Conservation (phyloP, 1,140 invertebrate species). For the Mya arenaria region DNA sequence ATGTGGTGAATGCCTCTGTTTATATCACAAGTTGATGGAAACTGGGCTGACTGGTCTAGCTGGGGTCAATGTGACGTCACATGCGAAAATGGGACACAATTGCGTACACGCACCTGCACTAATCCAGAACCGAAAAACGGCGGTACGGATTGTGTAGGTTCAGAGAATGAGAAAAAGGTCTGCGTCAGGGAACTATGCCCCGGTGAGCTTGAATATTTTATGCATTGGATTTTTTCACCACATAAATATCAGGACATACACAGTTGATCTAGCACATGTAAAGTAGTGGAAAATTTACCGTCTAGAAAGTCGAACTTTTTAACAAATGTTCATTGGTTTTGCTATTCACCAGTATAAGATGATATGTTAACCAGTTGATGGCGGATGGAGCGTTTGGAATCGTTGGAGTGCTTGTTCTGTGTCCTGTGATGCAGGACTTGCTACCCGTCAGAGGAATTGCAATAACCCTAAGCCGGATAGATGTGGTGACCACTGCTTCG, state of each 20-base stretch:
- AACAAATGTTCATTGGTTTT: no score
- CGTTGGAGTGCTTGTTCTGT: conserved; percentile 71
- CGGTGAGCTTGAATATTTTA: no score
- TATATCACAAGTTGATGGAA: background rate
- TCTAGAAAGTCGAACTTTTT: no score
- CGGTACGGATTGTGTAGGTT: background rate
- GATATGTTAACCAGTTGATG: no score
- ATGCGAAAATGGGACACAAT: background rate
- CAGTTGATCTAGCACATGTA: no score
- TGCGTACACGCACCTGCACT: background rate
- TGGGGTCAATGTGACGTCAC: conserved; percentile 11
- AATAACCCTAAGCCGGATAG: conserved; percentile 70
- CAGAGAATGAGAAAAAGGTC: background rate
- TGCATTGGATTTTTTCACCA: no score
- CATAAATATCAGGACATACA: no score
- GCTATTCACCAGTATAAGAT: no score
- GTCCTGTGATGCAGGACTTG: conserved; percentile 73
- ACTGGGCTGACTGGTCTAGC: background rate
- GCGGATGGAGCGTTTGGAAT: conserved; percentile 74
- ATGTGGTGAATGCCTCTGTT: background rate
- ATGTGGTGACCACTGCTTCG: conserved; percentile 70
- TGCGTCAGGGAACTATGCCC: background rate
- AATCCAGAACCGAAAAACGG: background rate
- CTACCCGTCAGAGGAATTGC: conserved; percentile 70
- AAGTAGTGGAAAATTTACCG: no score